Conservation (phyloP, 2,113 vertebrate species). For the Leptosomus discolor region DNA sequence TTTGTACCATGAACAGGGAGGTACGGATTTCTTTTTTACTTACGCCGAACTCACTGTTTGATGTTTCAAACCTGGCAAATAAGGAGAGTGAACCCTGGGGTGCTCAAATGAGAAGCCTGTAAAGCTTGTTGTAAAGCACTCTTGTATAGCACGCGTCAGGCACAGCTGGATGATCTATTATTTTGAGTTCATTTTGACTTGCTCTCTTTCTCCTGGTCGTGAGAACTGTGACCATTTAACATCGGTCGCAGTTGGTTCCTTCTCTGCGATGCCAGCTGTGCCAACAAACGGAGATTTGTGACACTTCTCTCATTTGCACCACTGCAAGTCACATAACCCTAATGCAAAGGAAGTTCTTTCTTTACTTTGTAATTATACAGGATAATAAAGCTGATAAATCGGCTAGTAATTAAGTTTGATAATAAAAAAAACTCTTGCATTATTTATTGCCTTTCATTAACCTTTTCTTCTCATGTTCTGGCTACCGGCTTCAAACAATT, state of each 20-base stretch:
- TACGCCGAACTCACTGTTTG: background rate
- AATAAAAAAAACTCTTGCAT: background rate
- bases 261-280: background rate
- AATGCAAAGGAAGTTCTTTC: background rate
- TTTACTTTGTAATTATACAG: background rate
- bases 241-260: background rate
- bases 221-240: background rate
- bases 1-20: background rate
- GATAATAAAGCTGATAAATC: background rate
- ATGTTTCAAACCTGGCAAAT: background rate
- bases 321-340: background rate
- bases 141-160: no score
- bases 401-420: background rate
- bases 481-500: background rate
- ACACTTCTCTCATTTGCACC: background rate
- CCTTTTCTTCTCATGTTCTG: background rate
- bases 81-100: background rate
- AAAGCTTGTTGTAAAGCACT: background rate
- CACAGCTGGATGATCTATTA: background rate
- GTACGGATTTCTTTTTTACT: background rate
- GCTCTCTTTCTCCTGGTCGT: background rate
- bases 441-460: slow-evolving; percentile 30
- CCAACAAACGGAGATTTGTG: background rate
- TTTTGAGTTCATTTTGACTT: background rate
- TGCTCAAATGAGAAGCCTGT: background rate